Conservation (phyloP, 2,888 invertebrate species). For the Linhomoeus sp. region DNA sequence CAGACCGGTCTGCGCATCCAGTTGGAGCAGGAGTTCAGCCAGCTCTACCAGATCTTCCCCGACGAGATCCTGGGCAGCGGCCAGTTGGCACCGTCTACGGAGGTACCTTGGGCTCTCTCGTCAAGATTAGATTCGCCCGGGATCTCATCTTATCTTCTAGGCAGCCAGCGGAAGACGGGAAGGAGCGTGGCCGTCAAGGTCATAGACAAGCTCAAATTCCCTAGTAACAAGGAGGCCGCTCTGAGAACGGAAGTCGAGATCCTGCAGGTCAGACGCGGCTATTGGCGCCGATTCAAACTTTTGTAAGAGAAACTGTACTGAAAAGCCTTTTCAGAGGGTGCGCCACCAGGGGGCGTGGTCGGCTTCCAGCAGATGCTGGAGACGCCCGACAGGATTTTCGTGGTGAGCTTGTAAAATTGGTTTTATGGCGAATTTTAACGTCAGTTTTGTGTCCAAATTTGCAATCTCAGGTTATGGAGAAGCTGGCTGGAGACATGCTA, state of each 20-base stretch:
- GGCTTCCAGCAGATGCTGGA: conserved; percentile 97
- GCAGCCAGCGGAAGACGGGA: conserved; percentile 50
- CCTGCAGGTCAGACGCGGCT: conserved; percentile 42
- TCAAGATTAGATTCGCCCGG: no score
- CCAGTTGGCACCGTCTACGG: conserved; percentile 98
- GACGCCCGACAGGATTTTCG: conserved; percentile 90
- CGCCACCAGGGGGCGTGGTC: conserved; percentile 42
- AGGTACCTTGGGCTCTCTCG: conserved; percentile 40
- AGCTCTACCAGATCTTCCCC: conserved; percentile 85
- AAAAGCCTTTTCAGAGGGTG: conserved; percentile 28
- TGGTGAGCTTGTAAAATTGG: conserved; percentile 39
- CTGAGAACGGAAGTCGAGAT: conserved; percentile 96
- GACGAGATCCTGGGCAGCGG: conserved; percentile 94
- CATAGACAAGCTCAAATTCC: conserved; percentile 91
- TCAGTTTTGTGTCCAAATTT: no score
- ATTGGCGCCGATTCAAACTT: background rate
- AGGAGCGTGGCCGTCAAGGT: conserved; percentile 86
- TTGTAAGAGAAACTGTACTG: background rate
- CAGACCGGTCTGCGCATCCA: conserved; percentile 20
- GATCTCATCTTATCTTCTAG: conserved; percentile 20
- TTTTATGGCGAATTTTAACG: no score
- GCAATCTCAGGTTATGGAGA: conserved; percentile 53
- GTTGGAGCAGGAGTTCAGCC: conserved; percentile 55
- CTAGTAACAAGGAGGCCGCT: conserved; percentile 95
- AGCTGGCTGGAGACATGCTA: conserved; percentile 92